Evolutionary conservation across 2,797 vertebrate species (phyloP).

Genomic region (Kryptopterus vitreolus): DNA sequence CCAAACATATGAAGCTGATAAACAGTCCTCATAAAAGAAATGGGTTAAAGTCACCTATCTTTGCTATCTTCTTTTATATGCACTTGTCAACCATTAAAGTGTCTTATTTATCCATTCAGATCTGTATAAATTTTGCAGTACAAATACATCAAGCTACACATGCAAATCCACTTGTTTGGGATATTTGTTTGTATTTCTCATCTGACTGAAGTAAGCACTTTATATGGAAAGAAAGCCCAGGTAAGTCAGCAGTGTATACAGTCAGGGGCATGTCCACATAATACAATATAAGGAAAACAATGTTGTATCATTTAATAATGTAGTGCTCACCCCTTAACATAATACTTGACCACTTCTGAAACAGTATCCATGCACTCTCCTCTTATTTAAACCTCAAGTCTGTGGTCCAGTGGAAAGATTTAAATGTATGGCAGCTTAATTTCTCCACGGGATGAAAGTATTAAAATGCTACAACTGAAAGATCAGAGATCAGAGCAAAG

Average conservation of each 20-base stretch:
- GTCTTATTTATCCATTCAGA: constrained; percentile 25
- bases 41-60: background rate
- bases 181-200: constrained; percentile 19
- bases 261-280: background rate
- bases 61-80: constrained; percentile 24
- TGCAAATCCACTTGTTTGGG: background rate
- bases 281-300: constrained; percentile 49
- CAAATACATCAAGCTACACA: constrained; percentile 7
- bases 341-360: constrained; percentile 48
- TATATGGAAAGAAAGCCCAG: background rate
- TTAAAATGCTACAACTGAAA: constrained; percentile 28
- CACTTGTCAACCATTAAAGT: constrained; percentile 25
- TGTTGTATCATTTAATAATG: constrained; percentile 31
- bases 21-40: constrained; percentile 18
- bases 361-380: constrained; percentile 62
- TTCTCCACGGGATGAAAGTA: constrained; percentile 47
- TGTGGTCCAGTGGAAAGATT: constrained; percentile 62
- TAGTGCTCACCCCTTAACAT: constrained; percentile 37
- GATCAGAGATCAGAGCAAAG: constrained; percentile 51
- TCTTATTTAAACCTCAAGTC: constrained; percentile 63
- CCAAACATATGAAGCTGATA: constrained; percentile 7
- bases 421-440: constrained; percentile 69
- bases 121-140: constrained; percentile 28
- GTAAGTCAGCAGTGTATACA: background rate
- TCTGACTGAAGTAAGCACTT: background rate